These are phyloP conservation scores for Notocelia uddmanniana DNA, from an alignment of 2,888 invertebrate genomes.

Conservation along the genomic window DNA sequence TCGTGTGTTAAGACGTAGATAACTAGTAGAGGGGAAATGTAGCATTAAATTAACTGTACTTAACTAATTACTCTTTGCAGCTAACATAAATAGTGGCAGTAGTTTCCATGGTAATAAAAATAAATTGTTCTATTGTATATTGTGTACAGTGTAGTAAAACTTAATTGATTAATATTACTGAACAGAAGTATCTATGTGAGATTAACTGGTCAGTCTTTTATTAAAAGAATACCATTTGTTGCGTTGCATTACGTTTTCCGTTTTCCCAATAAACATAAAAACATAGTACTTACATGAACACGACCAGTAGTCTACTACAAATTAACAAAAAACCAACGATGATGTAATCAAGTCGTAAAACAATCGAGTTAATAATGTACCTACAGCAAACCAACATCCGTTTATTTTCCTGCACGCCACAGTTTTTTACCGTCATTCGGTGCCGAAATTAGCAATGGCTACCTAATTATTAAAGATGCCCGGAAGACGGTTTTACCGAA, in stretches of 20 bases:
- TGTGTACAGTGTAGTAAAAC: no score
- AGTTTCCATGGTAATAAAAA: background rate
- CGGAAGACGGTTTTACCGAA: no score
- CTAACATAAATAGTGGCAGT: background rate
- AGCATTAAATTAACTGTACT: no score
- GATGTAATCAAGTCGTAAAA: constrained; percentile 35
- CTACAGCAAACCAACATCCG: constrained; percentile 53
- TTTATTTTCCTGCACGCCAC: constrained; percentile 57
- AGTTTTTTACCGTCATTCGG: background rate
- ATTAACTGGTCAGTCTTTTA: no score
- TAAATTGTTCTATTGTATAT: no score
- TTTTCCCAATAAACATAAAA: no score
- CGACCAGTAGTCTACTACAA: background rate
- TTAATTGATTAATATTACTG: background rate
- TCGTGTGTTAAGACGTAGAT: background rate
- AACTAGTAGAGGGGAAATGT: no score
- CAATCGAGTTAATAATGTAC: constrained; percentile 22
- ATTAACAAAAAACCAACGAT: constrained; percentile 22
- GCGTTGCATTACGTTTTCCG: no score
- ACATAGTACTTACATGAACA: no score
- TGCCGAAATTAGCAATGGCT: constrained; percentile 1
- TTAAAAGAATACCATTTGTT: no score
- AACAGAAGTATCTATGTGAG: no score
- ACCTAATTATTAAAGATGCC: background rate
- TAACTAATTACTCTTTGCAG: no score